phyloP scores from a whole-genome alignment of 2,888 invertebrate genomes.

The Watsonalla cultraria region DNA sequence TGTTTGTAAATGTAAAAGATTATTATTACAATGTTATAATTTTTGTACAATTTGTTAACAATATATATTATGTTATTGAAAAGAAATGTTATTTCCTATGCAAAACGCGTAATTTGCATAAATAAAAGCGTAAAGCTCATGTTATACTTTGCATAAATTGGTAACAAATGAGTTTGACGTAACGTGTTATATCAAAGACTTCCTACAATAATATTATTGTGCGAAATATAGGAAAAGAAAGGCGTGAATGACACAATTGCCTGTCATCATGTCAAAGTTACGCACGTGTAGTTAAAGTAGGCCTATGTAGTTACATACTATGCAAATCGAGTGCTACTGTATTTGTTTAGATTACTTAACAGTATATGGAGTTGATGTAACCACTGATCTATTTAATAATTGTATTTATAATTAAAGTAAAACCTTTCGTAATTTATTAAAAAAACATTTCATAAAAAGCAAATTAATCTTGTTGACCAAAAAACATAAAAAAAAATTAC shows the following conservation, averaged over 20 bases:
- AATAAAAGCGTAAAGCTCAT: neutral
- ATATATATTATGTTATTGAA: neutral
- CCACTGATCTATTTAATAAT: neutral
- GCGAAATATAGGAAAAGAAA: slow-evolving; percentile 1
- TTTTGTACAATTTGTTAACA: too few relatives aligned
- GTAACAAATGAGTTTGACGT: neutral
- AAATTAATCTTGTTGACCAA: too few relatives aligned
- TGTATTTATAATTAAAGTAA: neutral
- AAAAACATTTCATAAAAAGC: too few relatives aligned
- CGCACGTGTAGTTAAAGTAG: neutral
- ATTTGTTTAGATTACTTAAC: neutral
- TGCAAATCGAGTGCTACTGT: neutral
- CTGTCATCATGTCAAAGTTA: neutral
- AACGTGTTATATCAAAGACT: neutral
- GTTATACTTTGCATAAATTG: neutral
- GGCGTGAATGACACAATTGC: neutral
- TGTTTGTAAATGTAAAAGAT: too few relatives aligned
- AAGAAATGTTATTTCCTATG: neutral
- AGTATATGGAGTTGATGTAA: neutral
- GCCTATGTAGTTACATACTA: neutral
- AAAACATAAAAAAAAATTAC: too few relatives aligned
- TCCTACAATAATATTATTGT: neutral
- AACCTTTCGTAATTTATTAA: too few relatives aligned
- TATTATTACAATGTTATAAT: too few relatives aligned
- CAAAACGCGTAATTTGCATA: neutral